These are phyloP conservation scores for Ormyrus thymus DNA, from an alignment of 2,888 invertebrate species.

Conservation along the genomic window DNA sequence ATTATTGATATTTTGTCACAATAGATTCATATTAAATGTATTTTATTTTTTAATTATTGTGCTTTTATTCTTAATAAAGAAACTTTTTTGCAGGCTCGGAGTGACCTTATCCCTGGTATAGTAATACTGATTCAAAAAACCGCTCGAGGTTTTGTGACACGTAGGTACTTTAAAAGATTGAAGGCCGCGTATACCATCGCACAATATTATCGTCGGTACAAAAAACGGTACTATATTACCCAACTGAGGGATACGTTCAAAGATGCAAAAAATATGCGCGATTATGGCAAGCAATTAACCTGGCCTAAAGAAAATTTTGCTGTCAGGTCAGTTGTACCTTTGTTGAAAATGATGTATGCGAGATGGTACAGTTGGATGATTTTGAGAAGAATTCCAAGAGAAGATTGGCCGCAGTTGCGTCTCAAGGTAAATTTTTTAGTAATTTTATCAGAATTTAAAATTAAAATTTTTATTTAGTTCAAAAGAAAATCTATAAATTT, in stretches of 20 bases:
- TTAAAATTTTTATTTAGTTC: neutral
- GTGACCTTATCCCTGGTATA: conserved; percentile 92
- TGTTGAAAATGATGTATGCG: conserved; percentile 81
- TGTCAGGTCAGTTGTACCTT: conserved; percentile 79
- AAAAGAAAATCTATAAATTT: neutral
- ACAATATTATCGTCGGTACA: conserved; percentile 87
- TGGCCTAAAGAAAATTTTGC: conserved; percentile 91
- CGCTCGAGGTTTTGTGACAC: conserved; percentile 88
- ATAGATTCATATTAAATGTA: neutral
- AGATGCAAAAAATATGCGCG: conserved; percentile 80
- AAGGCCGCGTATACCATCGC: conserved; percentile 90
- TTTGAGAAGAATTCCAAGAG: conserved; percentile 85
- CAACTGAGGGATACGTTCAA: conserved; percentile 81
- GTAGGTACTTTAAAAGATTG: conserved; percentile 89
- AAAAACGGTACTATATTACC: conserved; percentile 83
- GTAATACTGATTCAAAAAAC: conserved; percentile 96
- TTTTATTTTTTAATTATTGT: neutral
- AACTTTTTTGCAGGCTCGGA: conserved; percentile 79
- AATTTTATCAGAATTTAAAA: neutral
- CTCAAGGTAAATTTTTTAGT: conserved; percentile 77
- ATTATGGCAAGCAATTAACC: conserved; percentile 85
- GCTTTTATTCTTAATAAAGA: conserved; percentile 6
- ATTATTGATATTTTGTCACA: conserved; percentile 38
- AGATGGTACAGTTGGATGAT: conserved; percentile 93
- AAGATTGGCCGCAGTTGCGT: conserved; percentile 92